Evolutionary conservation across 64 coral and sea anemone species (phyloP), one percentile per base, ranked within the genome.

Genomic region (Pocillopora damicornis): DNA sequence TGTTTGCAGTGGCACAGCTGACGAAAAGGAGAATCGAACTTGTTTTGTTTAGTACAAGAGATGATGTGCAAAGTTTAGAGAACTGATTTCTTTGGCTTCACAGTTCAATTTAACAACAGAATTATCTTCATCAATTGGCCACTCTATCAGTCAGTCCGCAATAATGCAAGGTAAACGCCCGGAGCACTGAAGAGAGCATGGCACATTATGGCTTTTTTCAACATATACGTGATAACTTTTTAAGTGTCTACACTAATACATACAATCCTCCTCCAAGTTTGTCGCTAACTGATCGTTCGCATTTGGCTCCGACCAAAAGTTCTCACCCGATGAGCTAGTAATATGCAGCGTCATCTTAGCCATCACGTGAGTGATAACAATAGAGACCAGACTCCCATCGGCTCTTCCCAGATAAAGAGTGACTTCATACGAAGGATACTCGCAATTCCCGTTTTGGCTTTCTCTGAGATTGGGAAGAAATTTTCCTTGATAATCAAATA

Each of bases 361-460:
- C 68, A 80, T 76, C 38, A 69, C 87, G 86, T 95, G 94, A 65
- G 94, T 95, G 56, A 95, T 89, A 60, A 92, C 94, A 81, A 95
- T 92, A 30, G 76, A 92, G 34, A 95, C 94, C 87, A 89, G 58
- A 34, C 83, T 88, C 15, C 88, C 88, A 78, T 93, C 93, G 9
- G 83, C 83, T 63, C 80, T 88, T 34, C 95, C 95, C 25, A 98
- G 76, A 38, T 86, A 93, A 15, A 98, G 91, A 30, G 91, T 98
- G 78, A 98, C 91, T 26, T 98, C 95, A 93, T 88, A 91, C 0
- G 63, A 61, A 16, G 95, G 95, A 23, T 74, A 64, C 14, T 78
- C 83, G 36, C 88, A 82, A 23, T 63, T 85, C 9, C 95, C 95
- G 4, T 62, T 93, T 37, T 73, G 45, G 79, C 84, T 85, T 72